Evolutionary conservation across 35 echinoderm and acorn worm species (phyloP), one percentile per base, ranked within the genome.

Genomic region (Nesometra sesokonis): DNA sequence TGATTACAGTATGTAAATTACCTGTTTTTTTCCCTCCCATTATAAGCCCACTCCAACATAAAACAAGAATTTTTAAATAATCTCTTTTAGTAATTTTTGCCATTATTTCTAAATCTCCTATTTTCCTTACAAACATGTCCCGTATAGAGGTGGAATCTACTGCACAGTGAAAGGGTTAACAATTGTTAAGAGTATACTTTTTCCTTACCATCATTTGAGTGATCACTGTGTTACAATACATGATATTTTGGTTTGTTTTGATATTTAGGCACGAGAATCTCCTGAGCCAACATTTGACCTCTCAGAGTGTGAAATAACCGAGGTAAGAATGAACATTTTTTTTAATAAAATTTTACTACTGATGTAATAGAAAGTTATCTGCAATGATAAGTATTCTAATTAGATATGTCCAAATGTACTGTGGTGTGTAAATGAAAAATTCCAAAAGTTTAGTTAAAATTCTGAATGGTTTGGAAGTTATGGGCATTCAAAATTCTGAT

Each of bases 201-300:
- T n/a, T n/a, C n/a, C n/a, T n/a, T n/a, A n/a, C n/a, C n/a, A n/a
- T n/a, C n/a, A n/a, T n/a, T n/a, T n/a, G n/a, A n/a, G n/a, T n/a
- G n/a, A n/a, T n/a, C n/a, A n/a, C n/a, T n/a, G n/a, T n/a, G n/a
- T 43, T 4, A 15, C 4, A 43, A 43, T 43, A 43, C 15, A 7
- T 4, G 4, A 34, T 8, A 80, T 80, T 13, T 5, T 80, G 13
- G 19, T 78, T 80, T 33, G 17, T 11, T 37, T 83, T 83, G 3
- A 5, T 85, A 57, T 87, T 88, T 33, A 93, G 92, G 92, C 92
- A 35, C 85, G 82, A 57, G 92, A 89, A 47, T 90, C 88, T 77
- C 92, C 92, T 43, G 92, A 93, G 85, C 92, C 92, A 77, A 90
- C 80, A 57, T 93, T 90, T 84, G 92, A 90, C 52, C 37, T 93